Evolutionary conservation across 2,888 invertebrate genomes (phyloP).

Genomic region (Ophion ventricosus): DNA sequence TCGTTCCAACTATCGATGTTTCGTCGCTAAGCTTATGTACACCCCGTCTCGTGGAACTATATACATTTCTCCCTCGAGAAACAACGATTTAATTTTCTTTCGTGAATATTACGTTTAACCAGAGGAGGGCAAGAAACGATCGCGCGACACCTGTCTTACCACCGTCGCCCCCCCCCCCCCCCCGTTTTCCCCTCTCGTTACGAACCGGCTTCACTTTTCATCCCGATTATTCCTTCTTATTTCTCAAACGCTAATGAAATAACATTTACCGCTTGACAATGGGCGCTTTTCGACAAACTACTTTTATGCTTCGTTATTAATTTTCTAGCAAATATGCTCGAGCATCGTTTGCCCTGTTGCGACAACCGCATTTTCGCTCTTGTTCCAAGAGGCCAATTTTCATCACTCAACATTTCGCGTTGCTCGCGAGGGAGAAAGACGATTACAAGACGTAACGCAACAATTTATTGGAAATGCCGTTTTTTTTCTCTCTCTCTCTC

Average conservation of each 20-base stretch:
- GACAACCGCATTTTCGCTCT: slow-evolving; percentile 1
- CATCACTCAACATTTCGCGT: slow-evolving; percentile 41
- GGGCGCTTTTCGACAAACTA: too few species aligned
- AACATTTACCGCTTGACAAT: too few species aligned
- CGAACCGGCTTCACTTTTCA: slow-evolving; percentile 72
- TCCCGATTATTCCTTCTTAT: slow-evolving; percentile 3
- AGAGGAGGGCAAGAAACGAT: background rate
- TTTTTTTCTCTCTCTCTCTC: too few species aligned
- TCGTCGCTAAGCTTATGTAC: background rate
- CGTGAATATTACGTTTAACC: background rate
- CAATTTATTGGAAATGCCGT: too few species aligned
- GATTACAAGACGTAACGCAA: too few species aligned
- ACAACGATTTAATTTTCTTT: background rate
- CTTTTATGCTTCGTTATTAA: too few species aligned
- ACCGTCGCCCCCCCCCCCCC: slow-evolving; percentile 60
- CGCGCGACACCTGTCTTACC: slow-evolving; percentile 41
- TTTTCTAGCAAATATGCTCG: too few species aligned
- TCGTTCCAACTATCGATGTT: background rate
- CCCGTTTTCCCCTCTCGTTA: slow-evolving; percentile 74
- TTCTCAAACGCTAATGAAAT: background rate
- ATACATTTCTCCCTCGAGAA: background rate
- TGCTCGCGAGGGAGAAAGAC: slow-evolving; percentile 14
- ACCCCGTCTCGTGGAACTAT: background rate
- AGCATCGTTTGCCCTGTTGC: background rate
- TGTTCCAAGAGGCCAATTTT: slow-evolving; percentile 11